A percentile compares a stretch with the other conserved stretches of the same genome.
Conservation (phyloP, 2,888 invertebrate species). For the Oxystoma pomonae region DNA sequence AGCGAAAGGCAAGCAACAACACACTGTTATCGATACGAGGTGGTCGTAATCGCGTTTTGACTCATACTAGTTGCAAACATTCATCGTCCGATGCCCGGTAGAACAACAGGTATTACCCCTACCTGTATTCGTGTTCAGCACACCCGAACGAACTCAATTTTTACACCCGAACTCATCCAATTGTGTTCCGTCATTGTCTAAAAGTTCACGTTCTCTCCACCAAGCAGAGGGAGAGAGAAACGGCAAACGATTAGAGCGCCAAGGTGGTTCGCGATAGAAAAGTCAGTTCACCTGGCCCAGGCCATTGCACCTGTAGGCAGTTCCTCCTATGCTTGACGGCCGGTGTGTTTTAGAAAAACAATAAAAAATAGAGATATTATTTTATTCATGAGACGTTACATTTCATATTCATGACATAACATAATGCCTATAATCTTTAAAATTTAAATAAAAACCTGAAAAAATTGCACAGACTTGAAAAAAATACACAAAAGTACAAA, state of each 20-base stretch:
- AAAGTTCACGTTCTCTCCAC: not conserved
- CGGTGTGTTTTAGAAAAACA: not conserved
- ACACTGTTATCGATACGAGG: not conserved
- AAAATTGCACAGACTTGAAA: too few species aligned
- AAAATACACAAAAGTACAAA: too few species aligned
- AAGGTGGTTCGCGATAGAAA: not conserved
- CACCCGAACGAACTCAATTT: not conserved
- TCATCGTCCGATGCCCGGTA: not conserved
- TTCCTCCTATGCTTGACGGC: not conserved
- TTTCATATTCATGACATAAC: not conserved
- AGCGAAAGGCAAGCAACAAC: not conserved
- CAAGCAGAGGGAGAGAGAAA: not conserved
- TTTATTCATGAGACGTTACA: not conserved
- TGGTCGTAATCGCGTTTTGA: not conserved
- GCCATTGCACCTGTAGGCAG: slow-evolving; percentile 48
- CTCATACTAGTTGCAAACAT: not conserved
- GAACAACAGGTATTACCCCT: not conserved
- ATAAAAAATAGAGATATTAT: not conserved
- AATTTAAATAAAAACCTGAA: too few species aligned
- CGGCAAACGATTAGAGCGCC: not conserved
- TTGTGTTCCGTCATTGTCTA: not conserved
- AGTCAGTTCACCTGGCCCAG: slow-evolving; percentile 42
- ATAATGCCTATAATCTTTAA: too few species aligned
- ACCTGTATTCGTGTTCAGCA: not conserved
- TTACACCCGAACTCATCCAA: not conserved